These are phyloP conservation scores for Mixornis gularis DNA, from an alignment of 2,113 vertebrate species.

Conservation along the genomic window DNA sequence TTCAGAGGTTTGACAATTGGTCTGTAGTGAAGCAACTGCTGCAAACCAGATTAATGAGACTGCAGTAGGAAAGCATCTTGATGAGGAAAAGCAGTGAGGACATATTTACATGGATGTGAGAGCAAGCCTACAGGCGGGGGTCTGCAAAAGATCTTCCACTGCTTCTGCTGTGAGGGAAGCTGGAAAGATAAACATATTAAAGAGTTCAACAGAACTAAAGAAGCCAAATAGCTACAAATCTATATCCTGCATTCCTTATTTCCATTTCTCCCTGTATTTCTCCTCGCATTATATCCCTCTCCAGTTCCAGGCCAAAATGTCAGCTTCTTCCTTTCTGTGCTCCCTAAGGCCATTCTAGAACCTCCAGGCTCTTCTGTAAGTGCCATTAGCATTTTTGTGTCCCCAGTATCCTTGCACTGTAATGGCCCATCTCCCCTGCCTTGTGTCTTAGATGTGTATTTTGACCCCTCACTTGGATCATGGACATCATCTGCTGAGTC, in stretches of 20 bases:
- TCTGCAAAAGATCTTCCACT: neutral
- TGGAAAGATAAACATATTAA: neutral
- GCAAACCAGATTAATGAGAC: neutral
- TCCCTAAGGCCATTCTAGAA: neutral
- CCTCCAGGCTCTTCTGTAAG: neutral
- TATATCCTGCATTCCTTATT: neutral
- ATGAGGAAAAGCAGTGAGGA: neutral
- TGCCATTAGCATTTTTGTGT: neutral
- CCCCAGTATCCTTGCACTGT: neutral
- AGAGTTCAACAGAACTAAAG: neutral
- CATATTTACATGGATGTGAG: neutral
- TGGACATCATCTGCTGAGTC: neutral
- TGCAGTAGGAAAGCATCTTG: neutral
- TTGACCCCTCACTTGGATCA: neutral
- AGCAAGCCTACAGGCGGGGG: neutral
- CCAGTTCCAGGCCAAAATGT: neutral
- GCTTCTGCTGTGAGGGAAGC: neutral
- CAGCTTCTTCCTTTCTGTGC: neutral
- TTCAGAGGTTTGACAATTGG: neutral
- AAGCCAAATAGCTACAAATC: neutral
- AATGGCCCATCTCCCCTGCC: neutral
- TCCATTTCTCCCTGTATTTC: neutral
- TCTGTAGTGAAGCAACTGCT: neutral
- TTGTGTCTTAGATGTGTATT: neutral
- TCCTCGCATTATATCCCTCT: neutral